Percentiles rank a stretch among this genome's conserved stretches.
phyloP scores from a whole-genome alignment of 2,797 vertebrate genomes.

The Cyprinella venusta region DNA sequence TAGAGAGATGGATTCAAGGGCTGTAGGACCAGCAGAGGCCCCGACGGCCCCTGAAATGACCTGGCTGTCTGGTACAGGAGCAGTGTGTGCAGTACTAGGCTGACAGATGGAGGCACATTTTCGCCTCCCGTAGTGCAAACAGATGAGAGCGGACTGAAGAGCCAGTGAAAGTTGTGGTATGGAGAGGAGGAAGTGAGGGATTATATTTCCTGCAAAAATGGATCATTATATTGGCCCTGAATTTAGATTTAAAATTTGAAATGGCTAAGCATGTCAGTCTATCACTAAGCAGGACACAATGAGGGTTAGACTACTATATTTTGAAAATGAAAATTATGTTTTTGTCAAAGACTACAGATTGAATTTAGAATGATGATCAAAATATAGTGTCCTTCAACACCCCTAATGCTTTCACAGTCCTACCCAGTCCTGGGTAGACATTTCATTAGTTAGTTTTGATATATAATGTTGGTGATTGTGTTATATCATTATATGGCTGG shows the following conservation, averaged over 20 bases:
- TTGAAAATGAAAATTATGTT: too few relatives aligned
- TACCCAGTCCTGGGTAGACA: too few relatives aligned
- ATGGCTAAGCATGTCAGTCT: neutral
- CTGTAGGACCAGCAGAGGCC: conserved; percentile 50
- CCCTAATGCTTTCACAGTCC: too few relatives aligned
- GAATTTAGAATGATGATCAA: too few relatives aligned
- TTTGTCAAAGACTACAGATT: too few relatives aligned
- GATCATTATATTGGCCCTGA: neutral
- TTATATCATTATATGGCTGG: too few relatives aligned
- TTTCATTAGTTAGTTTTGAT: too few relatives aligned
- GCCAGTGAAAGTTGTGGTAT: conserved; percentile 53
- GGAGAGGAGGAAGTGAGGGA: conserved; percentile 44
- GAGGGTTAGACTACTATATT: neutral
- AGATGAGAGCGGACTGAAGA: conserved; percentile 69
- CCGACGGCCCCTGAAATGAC: conserved; percentile 63
- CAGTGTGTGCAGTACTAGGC: conserved; percentile 63
- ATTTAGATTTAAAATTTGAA: neutral
- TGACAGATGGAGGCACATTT: conserved; percentile 77
- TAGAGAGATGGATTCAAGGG: conserved; percentile 42
- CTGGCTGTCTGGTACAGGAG: conserved; percentile 78
- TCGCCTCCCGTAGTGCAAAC: conserved; percentile 73
- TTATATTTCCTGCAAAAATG: conserved; percentile 34
- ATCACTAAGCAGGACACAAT: neutral
- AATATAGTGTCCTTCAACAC: too few relatives aligned
- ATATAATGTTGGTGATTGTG: too few relatives aligned